A percentile compares a stretch with the other conserved stretches of the same genome.
Conservation (phyloP, 2,888 invertebrate genomes). For the Eupithecia centaureata region DNA sequence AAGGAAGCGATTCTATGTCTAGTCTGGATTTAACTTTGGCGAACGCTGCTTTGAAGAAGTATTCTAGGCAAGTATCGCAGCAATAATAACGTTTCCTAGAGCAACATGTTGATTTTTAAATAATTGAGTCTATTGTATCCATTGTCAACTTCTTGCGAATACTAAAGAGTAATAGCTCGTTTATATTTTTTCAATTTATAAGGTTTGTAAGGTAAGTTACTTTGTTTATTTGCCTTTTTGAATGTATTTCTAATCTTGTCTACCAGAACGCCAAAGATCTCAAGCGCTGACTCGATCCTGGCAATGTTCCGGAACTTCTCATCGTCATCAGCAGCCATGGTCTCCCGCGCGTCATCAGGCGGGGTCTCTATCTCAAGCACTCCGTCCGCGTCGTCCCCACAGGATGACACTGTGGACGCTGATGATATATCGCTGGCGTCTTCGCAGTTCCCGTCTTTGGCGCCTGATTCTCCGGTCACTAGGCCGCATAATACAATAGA, state of each 20-base stretch:
- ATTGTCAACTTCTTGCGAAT: background rate
- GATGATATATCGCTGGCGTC: conserved; percentile 90
- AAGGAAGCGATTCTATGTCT: conserved; percentile 90
- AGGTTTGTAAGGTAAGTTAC: too few species aligned
- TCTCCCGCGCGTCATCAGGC: conserved; percentile 85
- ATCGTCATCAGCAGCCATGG: conserved; percentile 85
- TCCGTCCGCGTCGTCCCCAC: conserved; percentile 89
- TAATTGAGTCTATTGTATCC: background rate
- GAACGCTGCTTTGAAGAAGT: conserved; percentile 84
- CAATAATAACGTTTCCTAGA: background rate
- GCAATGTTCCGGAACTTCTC: conserved; percentile 91
- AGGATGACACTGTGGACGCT: conserved; percentile 87
- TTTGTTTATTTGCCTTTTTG: background rate
- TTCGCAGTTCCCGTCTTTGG: conserved; percentile 83
- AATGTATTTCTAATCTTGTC: conserved; percentile 19
- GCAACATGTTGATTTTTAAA: too few species aligned
- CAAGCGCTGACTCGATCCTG: conserved; percentile 91
- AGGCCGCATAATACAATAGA: conserved; percentile 78
- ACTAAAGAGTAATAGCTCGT: too few species aligned
- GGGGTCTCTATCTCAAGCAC: conserved; percentile 88
- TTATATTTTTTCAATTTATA: too few species aligned
- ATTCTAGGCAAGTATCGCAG: conserved; percentile 64
- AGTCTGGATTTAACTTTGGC: conserved; percentile 88
- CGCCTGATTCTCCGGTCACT: conserved; percentile 85
- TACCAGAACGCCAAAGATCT: conserved; percentile 85